These are phyloP conservation scores for Sapajus apella DNA, from an alignment of 2,113 vertebrate species.

Conservation along the genomic window DNA sequence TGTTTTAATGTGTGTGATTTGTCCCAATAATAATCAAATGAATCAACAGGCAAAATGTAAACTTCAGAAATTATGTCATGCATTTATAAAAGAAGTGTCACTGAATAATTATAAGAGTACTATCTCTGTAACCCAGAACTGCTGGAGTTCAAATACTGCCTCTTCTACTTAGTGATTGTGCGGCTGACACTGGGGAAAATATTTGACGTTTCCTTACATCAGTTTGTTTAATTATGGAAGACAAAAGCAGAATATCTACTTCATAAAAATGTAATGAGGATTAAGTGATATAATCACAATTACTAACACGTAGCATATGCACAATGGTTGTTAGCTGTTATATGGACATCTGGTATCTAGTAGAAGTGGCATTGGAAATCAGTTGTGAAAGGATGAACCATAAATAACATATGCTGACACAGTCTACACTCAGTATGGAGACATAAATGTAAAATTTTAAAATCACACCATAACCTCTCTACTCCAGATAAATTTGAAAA, in stretches of 20 bases:
- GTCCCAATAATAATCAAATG: not conserved
- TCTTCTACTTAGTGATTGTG: not conserved
- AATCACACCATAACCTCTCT: not conserved
- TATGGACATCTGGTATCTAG: not conserved
- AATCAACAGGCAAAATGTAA: not conserved
- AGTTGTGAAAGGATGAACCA: not conserved
- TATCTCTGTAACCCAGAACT: not conserved
- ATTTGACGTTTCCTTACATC: not conserved
- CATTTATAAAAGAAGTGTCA: not conserved
- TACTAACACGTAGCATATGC: not conserved
- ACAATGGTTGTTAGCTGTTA: not conserved
- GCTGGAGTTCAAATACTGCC: not conserved
- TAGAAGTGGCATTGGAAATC: not conserved
- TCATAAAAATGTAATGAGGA: not conserved
- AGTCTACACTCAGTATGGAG: not conserved
- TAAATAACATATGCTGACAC: not conserved
- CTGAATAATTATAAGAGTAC: not conserved
- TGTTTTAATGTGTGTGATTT: not conserved
- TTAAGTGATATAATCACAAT: not conserved
- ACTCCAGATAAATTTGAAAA: not conserved
- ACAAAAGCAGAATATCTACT: not conserved
- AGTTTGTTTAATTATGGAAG: not conserved
- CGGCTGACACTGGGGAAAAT: not conserved
- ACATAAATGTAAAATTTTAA: not conserved
- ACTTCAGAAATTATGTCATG: not conserved